Conservation (phyloP, 2,888 invertebrate species). For the Ornithoptera alexandrae region DNA sequence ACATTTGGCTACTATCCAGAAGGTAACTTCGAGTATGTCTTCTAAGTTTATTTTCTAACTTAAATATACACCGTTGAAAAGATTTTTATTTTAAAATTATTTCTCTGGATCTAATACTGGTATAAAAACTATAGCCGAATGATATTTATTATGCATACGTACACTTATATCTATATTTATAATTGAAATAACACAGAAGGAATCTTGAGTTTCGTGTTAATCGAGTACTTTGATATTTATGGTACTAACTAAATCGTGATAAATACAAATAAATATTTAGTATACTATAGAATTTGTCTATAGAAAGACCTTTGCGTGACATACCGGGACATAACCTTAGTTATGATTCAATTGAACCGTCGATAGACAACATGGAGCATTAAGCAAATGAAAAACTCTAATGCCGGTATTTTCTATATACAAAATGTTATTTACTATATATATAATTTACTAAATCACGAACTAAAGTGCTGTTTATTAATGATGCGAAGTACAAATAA, state of each 20-base stretch:
- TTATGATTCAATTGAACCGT: slow-evolving; percentile 9
- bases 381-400: slow-evolving; percentile 7
- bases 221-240: neutral
- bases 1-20: slow-evolving; percentile 18
- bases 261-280: neutral
- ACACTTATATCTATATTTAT: too few species aligned
- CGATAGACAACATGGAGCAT: neutral
- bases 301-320: slow-evolving; percentile 18
- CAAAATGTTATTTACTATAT: slow-evolving; percentile 15
- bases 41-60: slow-evolving; percentile 3
- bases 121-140: too few species aligned
- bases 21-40: neutral
- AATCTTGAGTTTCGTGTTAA: neutral
- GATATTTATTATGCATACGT: too few species aligned
- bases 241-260: too few species aligned
- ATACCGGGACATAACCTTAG: slow-evolving; percentile 11
- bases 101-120: too few species aligned
- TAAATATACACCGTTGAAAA: neutral
- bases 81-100: neutral
- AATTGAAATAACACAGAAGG: too few species aligned
- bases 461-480: slow-evolving; percentile 36
- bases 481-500: slow-evolving; percentile 52
- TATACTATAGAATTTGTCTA: neutral
- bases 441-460: slow-evolving; percentile 36
- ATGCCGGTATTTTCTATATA: neutral